Base-by-base conservation (phyloP, 2,113 vertebrate genomes). In the Misgurnus anguillicaudatus region DNA sequence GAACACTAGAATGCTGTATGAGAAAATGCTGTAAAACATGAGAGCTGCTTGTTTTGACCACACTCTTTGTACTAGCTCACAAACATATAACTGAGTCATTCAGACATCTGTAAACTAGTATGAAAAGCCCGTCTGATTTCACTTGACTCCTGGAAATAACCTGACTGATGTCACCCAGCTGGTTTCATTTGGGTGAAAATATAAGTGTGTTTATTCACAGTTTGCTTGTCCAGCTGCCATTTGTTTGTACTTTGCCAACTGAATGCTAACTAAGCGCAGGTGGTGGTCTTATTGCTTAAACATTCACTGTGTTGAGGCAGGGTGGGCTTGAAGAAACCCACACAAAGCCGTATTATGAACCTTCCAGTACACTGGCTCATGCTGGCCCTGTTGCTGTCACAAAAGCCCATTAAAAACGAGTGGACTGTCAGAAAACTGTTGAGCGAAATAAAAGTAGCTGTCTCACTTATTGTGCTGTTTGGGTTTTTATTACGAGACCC, bases 261-360 rank as follows among this genome's bases (percentile, higher is more conserved):
- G 77, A 80, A 67, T 68, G n/a, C 58, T 66, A 83, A 79, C 82
- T 47, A 81, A 82, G 78, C 60, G 72, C 76, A 72, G 71, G 82
- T 87, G 69, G 80, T 42, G 60, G 55, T 38, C 71, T 75, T 13
- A 76, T 72, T 80, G 63, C 79, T 53, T 45, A 60, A 63, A 64
- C 38, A 31, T 73, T 78, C 66, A 68, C 19, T 65, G 11, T 60
- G 24, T 36, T 14, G 55, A 60, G 13, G 57, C 55, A 51, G 72
- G 55, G 31, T 51, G 48, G 68, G 61, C 24, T 17, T 19, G 3
- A 73, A 60, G 39, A 58, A 41, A 61, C 48, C 17, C 39, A 13
- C n/a, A 48, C 5, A 57, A 58, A 58, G 24, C 66, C 41, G 42
- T 55, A 53, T 63, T 51, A 68, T 70, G n/a, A 63, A 53, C 0